Conservation (phyloP, 2,888 invertebrate genomes). For the Oasisia sp. region DNA sequence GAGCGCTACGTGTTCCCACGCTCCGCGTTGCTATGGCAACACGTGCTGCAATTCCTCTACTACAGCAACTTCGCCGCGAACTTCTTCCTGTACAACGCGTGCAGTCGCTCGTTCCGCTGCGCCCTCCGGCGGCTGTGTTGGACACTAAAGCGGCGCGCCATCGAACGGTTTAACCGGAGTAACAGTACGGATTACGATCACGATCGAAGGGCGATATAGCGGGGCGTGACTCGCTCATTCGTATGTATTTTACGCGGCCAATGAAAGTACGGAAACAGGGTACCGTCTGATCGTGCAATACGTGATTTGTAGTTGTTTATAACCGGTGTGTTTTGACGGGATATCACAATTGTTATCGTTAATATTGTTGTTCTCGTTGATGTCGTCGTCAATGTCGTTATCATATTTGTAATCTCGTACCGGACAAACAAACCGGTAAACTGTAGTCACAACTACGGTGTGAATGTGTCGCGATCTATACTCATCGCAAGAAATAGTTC, state of each 20-base stretch:
- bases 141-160: background rate
- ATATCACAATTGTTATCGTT: background rate
- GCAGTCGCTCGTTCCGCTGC: conserved; percentile 32
- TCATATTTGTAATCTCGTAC: background rate
- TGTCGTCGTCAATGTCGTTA: background rate
- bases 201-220: background rate
- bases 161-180: background rate
- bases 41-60: conserved; percentile 36
- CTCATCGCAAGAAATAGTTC: background rate
- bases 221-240: background rate
- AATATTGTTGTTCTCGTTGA: background rate
- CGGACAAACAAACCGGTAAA: background rate
- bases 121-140: conserved; percentile 24
- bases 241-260: background rate
- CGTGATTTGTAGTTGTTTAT: background rate
- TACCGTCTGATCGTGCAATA: background rate
- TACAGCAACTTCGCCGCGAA: conserved; percentile 37
- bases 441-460: background rate
- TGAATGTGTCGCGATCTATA: background rate
- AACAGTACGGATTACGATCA: background rate
- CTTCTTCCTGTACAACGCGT: conserved; percentile 38
- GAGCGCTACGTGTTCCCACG: conserved; percentile 14
- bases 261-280: background rate
- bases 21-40: conserved; percentile 32
- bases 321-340: background rate